Conservation (phyloP, 2,113 vertebrate genomes). For the Hiodon tergisus region DNA sequence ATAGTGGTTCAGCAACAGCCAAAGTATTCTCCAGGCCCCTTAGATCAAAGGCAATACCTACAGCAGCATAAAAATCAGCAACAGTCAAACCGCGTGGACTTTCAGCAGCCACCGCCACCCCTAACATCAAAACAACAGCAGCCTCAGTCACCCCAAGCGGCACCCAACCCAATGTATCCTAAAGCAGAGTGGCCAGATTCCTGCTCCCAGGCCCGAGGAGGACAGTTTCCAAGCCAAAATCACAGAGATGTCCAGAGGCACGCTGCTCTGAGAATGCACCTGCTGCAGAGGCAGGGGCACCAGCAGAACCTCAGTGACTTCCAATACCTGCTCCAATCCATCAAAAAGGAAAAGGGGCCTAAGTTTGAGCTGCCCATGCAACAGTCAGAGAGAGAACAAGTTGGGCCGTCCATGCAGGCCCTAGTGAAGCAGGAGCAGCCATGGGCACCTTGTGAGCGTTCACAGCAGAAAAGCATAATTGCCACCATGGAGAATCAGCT, state of each 20-base stretch:
- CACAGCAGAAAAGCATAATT: slow-evolving; percentile 74
- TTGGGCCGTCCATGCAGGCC: slow-evolving; percentile 50
- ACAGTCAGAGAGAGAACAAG: slow-evolving; percentile 53
- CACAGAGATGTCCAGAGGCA: slow-evolving; percentile 70
- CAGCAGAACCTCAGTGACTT: slow-evolving; percentile 57
- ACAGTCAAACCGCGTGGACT: slow-evolving; percentile 43
- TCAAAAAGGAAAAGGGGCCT: slow-evolving; percentile 74
- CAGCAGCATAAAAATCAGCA: slow-evolving; percentile 42
- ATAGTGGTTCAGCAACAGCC: slow-evolving; percentile 56
- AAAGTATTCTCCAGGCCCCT: slow-evolving; percentile 60
- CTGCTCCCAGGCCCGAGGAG: slow-evolving; percentile 54
- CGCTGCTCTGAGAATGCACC: slow-evolving; percentile 80
- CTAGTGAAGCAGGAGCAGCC: slow-evolving; percentile 77
- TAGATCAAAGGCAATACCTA: slow-evolving; percentile 60
- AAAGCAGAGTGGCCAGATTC: slow-evolving; percentile 55
- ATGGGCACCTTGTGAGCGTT: slow-evolving; percentile 59
- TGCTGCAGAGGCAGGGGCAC: slow-evolving; percentile 76
- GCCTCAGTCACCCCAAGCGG: slow-evolving; percentile 50
- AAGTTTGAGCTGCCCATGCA: slow-evolving; percentile 51
- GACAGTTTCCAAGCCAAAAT: slow-evolving; percentile 59
- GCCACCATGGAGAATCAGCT: slow-evolving; percentile 90
- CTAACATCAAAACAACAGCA: slow-evolving; percentile 46
- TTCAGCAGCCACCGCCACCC: slow-evolving; percentile 53
- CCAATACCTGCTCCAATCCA: slow-evolving; percentile 51
- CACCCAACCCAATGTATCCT: slow-evolving; percentile 42